These are phyloP conservation scores for Daboia siamensis DNA, from an alignment of 2,113 vertebrate genomes.

Conservation along the genomic window DNA sequence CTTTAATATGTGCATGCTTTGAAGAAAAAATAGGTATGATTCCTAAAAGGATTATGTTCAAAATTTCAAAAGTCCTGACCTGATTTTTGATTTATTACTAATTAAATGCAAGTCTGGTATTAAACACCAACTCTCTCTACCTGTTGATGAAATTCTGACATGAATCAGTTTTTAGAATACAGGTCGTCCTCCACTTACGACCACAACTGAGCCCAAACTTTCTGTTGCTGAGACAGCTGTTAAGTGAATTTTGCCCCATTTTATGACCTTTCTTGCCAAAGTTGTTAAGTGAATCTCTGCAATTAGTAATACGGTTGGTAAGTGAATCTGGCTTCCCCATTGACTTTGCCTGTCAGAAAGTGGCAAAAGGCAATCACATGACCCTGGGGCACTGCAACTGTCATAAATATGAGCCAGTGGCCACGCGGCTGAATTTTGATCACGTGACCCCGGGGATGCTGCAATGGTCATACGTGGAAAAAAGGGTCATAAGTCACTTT, in stretches of 20 bases:
- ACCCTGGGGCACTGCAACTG: background rate
- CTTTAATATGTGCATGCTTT: background rate
- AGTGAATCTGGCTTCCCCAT: background rate
- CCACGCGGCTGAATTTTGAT: background rate
- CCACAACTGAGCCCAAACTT: background rate
- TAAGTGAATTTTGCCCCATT: background rate
- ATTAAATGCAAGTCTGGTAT: background rate
- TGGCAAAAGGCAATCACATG: background rate
- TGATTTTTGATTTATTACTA: background rate
- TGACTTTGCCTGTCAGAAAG: background rate
- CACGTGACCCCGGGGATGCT: background rate
- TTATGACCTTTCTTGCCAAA: background rate
- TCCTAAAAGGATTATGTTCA: background rate
- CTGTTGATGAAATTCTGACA: background rate
- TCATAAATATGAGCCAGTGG: background rate
- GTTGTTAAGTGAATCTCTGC: background rate
- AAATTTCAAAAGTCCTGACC: background rate
- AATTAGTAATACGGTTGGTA: background rate
- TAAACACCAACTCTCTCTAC: accelerated
- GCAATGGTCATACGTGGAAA: background rate
- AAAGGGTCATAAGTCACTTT: background rate
- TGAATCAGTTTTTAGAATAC: accelerated
- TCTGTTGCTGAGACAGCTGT: background rate
- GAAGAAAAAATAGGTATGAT: background rate
- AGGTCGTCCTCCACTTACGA: background rate